These are phyloP conservation scores for Arbacia lixula DNA, from an alignment of 53 echinoderm and acorn worm genomes.

Conservation along the genomic window DNA sequence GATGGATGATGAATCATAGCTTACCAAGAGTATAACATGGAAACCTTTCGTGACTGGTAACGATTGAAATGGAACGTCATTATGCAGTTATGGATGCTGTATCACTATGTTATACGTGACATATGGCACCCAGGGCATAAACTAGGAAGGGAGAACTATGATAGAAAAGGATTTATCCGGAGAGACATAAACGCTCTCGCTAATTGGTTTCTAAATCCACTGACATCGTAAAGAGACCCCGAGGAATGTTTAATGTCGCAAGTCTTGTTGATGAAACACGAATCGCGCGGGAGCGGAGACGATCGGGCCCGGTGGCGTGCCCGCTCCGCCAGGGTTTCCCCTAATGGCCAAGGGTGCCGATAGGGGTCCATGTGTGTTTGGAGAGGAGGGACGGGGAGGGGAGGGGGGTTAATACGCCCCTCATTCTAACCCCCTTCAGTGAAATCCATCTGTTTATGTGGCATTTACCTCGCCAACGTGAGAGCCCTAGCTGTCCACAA, in stretches of 20 bases:
- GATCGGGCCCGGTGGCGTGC: not conserved
- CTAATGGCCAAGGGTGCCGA: not conserved
- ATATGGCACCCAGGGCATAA: too few relatives aligned
- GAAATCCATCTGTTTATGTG: too few relatives aligned
- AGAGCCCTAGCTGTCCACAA: too few relatives aligned
- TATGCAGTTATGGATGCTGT: not conserved
- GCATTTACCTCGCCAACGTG: too few relatives aligned
- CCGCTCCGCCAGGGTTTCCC: not conserved
- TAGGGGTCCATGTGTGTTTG: not conserved
- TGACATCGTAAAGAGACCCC: conserved; percentile 11
- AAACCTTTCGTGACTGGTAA: too few relatives aligned
- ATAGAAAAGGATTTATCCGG: conserved; percentile 3
- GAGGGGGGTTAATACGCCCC: too few relatives aligned
- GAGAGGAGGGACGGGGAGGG: not conserved
- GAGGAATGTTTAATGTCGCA: conserved; percentile 13
- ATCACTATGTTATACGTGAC: too few relatives aligned
- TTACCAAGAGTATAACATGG: too few relatives aligned
- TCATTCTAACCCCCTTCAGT: too few relatives aligned
- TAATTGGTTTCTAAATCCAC: not conserved
- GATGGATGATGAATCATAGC: too few relatives aligned
- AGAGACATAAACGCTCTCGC: not conserved
- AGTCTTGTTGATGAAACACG: not conserved
- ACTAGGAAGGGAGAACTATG: too few relatives aligned
- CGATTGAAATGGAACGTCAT: too few relatives aligned
- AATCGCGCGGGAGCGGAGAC: not conserved